A percentile compares a stretch with the other conserved stretches of the same genome.
phyloP scores from a whole-genome alignment of 2,888 invertebrate species.

The Amiota mariae region DNA sequence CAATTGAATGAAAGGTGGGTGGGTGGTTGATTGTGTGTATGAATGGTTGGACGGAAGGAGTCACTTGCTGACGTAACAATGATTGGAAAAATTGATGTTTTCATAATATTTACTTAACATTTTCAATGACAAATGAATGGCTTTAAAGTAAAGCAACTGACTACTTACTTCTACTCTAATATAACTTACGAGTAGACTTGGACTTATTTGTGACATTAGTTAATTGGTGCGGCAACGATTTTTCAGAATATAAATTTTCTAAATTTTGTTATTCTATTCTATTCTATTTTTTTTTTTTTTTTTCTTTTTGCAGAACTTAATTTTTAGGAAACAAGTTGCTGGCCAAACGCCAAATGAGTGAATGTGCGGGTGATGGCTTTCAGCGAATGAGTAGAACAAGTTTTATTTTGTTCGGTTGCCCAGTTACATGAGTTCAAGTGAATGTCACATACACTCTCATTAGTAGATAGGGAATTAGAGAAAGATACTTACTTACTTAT shows the following conservation, averaged over 20 bases:
- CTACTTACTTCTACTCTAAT: background rate
- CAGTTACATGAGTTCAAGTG: background rate
- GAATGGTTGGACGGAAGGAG: too few species aligned
- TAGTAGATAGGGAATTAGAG: background rate
- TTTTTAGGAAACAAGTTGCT: conserved; percentile 29
- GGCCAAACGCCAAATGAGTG: conserved; percentile 22
- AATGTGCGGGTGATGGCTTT: background rate
- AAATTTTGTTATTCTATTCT: background rate
- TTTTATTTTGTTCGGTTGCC: background rate
- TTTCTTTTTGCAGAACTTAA: conserved; percentile 7
- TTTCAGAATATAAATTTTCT: conserved; percentile 7
- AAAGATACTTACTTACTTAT: too few species aligned
- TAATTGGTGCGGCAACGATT: conserved; percentile 30
- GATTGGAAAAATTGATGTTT: background rate
- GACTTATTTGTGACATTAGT: conserved; percentile 33
- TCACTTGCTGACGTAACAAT: too few species aligned
- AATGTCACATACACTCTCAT: background rate
- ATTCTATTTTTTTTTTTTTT: too few species aligned
- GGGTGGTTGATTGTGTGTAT: too few species aligned
- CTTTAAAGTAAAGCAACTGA: too few species aligned
- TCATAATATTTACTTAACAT: conserved; percentile 41
- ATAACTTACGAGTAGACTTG: background rate
- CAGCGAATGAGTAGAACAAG: background rate
- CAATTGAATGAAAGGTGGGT: too few species aligned
- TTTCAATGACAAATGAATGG: background rate